Evolutionary conservation across 1,140 invertebrate genomes (phyloP), one percentile per base, ranked within the genome.

Genomic region (Hirudo medicinalis): DNA sequence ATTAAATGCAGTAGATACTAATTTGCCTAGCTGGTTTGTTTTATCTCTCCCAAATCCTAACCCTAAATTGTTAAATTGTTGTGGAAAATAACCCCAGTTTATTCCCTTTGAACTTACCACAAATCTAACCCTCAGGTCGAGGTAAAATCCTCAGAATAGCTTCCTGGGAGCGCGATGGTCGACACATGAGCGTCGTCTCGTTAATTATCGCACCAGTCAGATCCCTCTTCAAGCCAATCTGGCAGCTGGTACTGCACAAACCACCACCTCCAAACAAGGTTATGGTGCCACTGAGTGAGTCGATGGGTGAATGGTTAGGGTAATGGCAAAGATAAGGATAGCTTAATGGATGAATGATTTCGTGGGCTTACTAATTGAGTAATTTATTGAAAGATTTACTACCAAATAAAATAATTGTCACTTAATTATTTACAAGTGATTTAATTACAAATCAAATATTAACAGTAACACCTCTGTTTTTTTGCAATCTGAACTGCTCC

Each of bases 221-320:
- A 49, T 67, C 54, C 20, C 22, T 54, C 29, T 20, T 67, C 40
- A 67, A 63, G 22, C 71, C 71, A 11, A 68, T 72, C 36, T 72
- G 71, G 71, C 71, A 67, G 40, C 66, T 72, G 63, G n/a, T 67
- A 27, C 27, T 72, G 20, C 32, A 72, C 69, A 70, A 36, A 25
- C 57, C 57, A 13, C 57, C 57, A n/a, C 57, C 57, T 1, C 29
- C 22, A 25, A 63, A 63, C 8, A 32, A 25, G 57, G 57, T 63
- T 13, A 25, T 9, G 19, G 8, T 36, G 2, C 32, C 19, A 22
- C 8, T 63, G 1, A 13, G 9, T 49, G 43, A 13, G 43, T 49
- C 43, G 43, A 49, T 8, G 0, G 43, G 11, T 40, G 40, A 49
- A 36, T 36, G 32, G 6, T 36, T 49, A 17, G 43, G 43, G 15